Conservation (phyloP, 2,797 vertebrate species). For the Eptatretus atami region DNA sequence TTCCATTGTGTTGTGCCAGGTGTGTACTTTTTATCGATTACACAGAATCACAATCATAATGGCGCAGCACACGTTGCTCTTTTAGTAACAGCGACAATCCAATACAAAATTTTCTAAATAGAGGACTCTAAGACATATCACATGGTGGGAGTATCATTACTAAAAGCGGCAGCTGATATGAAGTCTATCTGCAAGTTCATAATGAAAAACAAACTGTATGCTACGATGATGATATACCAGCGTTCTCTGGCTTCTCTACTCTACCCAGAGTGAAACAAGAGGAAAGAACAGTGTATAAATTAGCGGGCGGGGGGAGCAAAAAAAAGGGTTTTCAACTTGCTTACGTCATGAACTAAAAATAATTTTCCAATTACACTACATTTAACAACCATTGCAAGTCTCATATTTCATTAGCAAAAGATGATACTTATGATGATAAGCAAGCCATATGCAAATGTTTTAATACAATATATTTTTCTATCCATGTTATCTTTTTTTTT, state of each 20-base stretch:
- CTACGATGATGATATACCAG: slow-evolving; percentile 64
- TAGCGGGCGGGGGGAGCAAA: too few species aligned
- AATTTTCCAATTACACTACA: too few species aligned
- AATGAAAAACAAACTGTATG: slow-evolving; percentile 20
- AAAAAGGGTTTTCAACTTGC: too few species aligned
- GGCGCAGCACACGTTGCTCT: slow-evolving; percentile 72
- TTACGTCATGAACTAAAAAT: too few species aligned
- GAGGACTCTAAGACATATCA: slow-evolving; percentile 73
- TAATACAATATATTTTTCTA: too few species aligned
- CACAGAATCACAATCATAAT: slow-evolving; percentile 74
- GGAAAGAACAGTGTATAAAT: too few species aligned
- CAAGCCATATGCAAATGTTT: too few species aligned
- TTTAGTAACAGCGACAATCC: slow-evolving; percentile 13
- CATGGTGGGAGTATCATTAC: slow-evolving; percentile 48
- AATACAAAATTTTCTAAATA: too few species aligned
- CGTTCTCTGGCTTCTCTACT: slow-evolving; percentile 88
- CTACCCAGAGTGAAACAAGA: slow-evolving; percentile 27
- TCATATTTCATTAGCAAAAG: too few species aligned
- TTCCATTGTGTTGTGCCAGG: slow-evolving; percentile 74
- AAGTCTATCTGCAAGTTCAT: slow-evolving; percentile 74
- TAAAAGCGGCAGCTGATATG: slow-evolving; percentile 73
- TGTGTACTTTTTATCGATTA: slow-evolving; percentile 87
- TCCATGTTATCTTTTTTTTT: too few species aligned
- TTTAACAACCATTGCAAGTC: too few species aligned
- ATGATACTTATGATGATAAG: too few species aligned